A percentile compares a stretch with the other conserved stretches of the same genome.
Conservation (phyloP, 2,888 invertebrate species). For the Lasius platythorax region DNA sequence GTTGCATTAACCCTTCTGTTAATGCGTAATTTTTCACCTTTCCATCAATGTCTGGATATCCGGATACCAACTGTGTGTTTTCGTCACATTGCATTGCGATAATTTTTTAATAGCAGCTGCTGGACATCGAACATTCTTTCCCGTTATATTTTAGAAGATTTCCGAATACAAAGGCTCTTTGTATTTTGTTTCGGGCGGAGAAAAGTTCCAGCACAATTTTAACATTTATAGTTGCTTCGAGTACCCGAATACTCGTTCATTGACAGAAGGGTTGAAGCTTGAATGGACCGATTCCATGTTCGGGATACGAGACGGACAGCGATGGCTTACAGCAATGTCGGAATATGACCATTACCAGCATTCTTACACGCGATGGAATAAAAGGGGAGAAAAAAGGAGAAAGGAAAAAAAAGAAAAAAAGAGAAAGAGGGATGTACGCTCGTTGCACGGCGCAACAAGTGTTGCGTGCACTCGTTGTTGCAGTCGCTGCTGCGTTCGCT, state of each 20-base stretch:
- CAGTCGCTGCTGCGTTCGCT: conserved; percentile 22
- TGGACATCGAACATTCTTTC: too few relatives aligned
- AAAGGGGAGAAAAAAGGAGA: neutral
- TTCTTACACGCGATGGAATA: conserved; percentile 10
- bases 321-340: conserved; percentile 14
- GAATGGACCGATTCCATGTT: conserved; percentile 48
- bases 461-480: conserved; percentile 51
- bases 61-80: too few relatives aligned
- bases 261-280: neutral
- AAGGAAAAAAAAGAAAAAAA: neutral
- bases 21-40: too few relatives aligned
- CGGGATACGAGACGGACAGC: conserved; percentile 50
- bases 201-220: too few relatives aligned
- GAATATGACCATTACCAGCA: neutral
- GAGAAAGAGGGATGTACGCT: conserved; percentile 18
- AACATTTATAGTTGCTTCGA: too few relatives aligned
- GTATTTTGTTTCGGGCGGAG: too few relatives aligned
- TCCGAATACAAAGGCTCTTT: too few relatives aligned
- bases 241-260: too few relatives aligned
- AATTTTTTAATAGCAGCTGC: too few relatives aligned
- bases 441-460: conserved; percentile 59
- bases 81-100: too few relatives aligned
- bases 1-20: conserved; percentile 33
- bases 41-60: too few relatives aligned
- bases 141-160: too few relatives aligned